These are phyloP conservation scores for Penaeus japonicus DNA, from an alignment of 1,140 invertebrate species.

Conservation along the genomic window DNA sequence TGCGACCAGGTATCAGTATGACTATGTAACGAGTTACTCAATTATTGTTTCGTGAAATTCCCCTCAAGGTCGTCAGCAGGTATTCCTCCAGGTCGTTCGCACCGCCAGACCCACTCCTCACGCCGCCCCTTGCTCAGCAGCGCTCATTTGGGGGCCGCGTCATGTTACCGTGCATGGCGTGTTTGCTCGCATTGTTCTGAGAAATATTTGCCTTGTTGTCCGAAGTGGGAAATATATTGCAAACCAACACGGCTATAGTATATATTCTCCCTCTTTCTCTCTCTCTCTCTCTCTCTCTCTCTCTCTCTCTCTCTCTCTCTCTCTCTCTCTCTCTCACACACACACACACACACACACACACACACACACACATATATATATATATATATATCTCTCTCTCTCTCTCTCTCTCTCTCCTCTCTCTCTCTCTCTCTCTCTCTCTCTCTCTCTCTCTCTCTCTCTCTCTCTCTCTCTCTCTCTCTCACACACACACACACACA, in stretches of 20 bases:
- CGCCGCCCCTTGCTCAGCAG: no score
- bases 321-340: background rate
- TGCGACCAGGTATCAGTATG: background rate
- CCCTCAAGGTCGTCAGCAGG: no score
- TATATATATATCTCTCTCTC: background rate
- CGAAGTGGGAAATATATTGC: background rate
- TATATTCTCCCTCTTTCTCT: conserved; percentile 18
- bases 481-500: background rate
- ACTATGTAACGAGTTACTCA: no score
- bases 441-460: background rate
- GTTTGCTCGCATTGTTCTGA: no score
- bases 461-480: background rate
- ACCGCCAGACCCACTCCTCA: no score
- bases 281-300: conserved; percentile 22
- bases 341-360: background rate
- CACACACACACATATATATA: conserved; percentile 10
- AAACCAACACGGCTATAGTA: background rate
- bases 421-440: background rate
- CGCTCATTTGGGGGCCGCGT: no score
- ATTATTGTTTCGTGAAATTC: no score
- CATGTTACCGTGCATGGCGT: no score
- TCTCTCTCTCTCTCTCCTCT: background rate
- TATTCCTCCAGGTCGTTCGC: no score
- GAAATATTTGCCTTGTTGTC: no score
- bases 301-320: background rate